These are phyloP conservation scores for Sebastes ruberrimus DNA, from an alignment of 2,797 vertebrate genomes.

Conservation along the genomic window DNA sequence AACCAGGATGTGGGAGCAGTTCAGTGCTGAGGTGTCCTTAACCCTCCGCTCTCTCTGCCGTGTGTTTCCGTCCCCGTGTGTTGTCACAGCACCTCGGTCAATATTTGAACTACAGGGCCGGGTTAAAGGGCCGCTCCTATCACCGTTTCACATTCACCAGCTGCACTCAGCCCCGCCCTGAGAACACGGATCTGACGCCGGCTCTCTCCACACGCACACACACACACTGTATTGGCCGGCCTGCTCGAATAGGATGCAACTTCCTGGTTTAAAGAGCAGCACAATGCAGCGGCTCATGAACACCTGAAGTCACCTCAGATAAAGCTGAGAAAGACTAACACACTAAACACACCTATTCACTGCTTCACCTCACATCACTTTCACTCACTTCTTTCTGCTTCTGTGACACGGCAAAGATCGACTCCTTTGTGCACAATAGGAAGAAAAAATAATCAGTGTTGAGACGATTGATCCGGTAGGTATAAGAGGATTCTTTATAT, in stretches of 20 bases:
- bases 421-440: no score
- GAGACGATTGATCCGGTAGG: neutral
- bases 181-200: conserved; percentile 76
- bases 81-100: conserved; percentile 68
- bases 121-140: conserved; percentile 65
- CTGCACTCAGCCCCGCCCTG: conserved; percentile 70
- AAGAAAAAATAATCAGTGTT: no score
- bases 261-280: neutral
- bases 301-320: conserved; percentile 1
- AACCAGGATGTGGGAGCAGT: conserved; percentile 53
- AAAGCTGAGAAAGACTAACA: conserved; percentile 10
- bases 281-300: neutral
- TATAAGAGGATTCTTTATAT: no score
- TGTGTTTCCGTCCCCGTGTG: neutral
- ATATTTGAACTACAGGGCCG: conserved; percentile 79
- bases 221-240: neutral
- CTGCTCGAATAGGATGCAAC: conserved; percentile 33
- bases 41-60: neutral
- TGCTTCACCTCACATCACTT: neutral
- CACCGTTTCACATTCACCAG: conserved; percentile 56
- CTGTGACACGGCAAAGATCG: neutral
- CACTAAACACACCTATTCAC: neutral
- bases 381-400: neutral
- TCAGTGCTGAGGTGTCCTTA: conserved; percentile 81
- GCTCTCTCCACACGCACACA: neutral